Evolutionary conservation across 2,888 invertebrate species (phyloP).

Genomic region (Rotaria magnacalcarata): DNA sequence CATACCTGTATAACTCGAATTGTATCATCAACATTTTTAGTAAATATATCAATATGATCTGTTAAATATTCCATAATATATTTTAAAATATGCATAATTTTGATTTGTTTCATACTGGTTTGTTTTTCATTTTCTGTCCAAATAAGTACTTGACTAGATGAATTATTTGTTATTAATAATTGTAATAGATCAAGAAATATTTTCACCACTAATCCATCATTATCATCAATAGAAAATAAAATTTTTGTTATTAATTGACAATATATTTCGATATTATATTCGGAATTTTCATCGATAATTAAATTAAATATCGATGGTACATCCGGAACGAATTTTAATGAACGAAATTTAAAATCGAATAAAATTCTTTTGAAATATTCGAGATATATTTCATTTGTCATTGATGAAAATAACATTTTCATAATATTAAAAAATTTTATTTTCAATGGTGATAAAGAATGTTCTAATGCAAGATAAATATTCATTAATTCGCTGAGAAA

Average conservation of each 20-base stretch:
- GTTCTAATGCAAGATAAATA: background rate
- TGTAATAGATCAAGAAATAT: constrained; percentile 28
- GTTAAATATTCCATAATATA: background rate
- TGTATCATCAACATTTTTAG: constrained; percentile 30
- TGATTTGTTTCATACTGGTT: background rate
- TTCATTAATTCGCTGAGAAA: background rate
- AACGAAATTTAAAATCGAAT: background rate
- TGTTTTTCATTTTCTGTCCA: constrained; percentile 6
- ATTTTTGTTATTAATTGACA: background rate
- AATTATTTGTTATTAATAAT: background rate
- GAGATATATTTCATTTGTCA: background rate
- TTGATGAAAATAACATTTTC: background rate
- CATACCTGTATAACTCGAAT: constrained; percentile 2
- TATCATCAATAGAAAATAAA: background rate
- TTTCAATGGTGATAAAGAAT: background rate
- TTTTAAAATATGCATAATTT: constrained; percentile 7
- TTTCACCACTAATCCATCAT: background rate
- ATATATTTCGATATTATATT: background rate
- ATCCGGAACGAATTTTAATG: background rate
- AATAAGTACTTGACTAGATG: background rate
- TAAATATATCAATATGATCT: constrained; percentile 9
- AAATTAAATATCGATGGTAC: background rate
- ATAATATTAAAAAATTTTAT: background rate
- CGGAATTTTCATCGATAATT: background rate
- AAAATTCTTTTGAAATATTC: background rate